These are phyloP conservation scores for Onychorhynchus coronatus DNA, from an alignment of 2,113 vertebrate species.

Conservation along the genomic window DNA sequence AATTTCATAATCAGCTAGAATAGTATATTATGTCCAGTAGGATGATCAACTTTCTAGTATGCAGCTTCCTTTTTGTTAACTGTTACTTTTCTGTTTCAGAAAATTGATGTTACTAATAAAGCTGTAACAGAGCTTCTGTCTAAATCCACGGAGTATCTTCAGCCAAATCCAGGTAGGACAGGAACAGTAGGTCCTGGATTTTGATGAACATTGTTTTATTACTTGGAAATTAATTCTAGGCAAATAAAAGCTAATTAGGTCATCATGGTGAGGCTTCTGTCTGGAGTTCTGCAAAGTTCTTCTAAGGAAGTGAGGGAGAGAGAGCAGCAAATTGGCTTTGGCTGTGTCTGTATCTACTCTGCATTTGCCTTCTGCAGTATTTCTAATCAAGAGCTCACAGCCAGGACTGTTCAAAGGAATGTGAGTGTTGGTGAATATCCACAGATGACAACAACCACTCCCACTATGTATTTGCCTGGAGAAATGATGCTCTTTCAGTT, in stretches of 20 bases:
- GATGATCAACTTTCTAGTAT: neutral
- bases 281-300: neutral
- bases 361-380: neutral
- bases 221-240: neutral
- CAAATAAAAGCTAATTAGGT: neutral
- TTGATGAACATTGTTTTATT: neutral
- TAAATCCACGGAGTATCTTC: constrained; percentile 92
- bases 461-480: neutral
- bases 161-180: constrained; percentile 91
- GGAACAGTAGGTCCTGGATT: neutral
- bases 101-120: constrained; percentile 95
- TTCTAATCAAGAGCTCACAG: neutral
- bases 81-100: constrained; percentile 72
- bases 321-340: neutral
- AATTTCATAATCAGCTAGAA: neutral
- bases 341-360: neutral
- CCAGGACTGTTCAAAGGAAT: neutral
- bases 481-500: neutral
- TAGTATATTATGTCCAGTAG: neutral
- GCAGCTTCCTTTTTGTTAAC: neutral
- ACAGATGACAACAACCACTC: neutral
- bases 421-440: neutral
- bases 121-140: constrained; percentile 88
- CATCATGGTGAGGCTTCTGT: neutral
- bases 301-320: neutral